Evolutionary conservation across 2,888 invertebrate genomes (phyloP).

Genomic region (Conus canariensis): DNA sequence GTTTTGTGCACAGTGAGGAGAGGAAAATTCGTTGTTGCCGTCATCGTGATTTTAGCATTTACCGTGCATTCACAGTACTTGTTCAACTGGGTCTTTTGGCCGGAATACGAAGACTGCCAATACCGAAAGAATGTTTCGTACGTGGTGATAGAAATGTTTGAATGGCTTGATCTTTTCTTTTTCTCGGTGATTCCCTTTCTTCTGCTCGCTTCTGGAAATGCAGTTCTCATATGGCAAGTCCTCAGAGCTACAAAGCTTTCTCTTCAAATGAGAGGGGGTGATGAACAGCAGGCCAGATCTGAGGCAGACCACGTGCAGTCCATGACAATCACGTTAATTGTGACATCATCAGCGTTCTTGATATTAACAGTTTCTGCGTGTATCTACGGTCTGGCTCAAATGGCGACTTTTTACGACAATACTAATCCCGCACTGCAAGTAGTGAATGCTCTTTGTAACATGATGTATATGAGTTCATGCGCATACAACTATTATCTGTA

Average conservation of each 20-base stretch:
- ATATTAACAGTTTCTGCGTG: not conserved
- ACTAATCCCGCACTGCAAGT: not conserved
- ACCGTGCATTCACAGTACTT: not conserved
- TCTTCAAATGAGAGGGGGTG: not conserved
- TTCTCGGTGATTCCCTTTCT: not conserved
- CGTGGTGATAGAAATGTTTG: not conserved
- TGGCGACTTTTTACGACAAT: not conserved
- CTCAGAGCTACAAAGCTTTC: not conserved
- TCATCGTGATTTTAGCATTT: not conserved
- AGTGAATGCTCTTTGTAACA: too few relatives aligned
- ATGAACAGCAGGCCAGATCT: not conserved
- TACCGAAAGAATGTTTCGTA: not conserved
- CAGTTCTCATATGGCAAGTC: not conserved
- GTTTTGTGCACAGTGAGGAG: conserved; percentile 8
- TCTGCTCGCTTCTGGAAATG: not conserved
- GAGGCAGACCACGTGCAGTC: not conserved
- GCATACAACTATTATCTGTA: not conserved
- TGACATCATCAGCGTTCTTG: not conserved
- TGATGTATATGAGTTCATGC: not conserved
- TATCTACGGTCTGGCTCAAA: not conserved
- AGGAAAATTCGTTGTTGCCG: not conserved
- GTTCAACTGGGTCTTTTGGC: not conserved
- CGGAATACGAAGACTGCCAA: not conserved
- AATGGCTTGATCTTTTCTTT: not conserved
- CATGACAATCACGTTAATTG: conserved; percentile 3